A percentile compares a stretch with the other conserved stretches of the same genome.
Conservation (phyloP, 2,113 vertebrate genomes). For the Scophthalmus maximus region DNA sequence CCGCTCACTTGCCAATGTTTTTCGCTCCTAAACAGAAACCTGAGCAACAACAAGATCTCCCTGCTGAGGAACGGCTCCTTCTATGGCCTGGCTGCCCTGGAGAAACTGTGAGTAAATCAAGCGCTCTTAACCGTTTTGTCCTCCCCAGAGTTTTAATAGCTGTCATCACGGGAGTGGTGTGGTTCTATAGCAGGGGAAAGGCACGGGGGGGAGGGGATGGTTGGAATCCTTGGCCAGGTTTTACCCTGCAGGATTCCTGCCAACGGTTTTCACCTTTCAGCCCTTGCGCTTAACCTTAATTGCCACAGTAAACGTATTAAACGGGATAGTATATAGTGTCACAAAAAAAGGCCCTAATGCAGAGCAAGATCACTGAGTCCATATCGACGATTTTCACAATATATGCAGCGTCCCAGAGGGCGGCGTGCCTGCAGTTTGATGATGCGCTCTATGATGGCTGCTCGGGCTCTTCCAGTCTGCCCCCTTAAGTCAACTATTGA, state of each 20-base stretch:
- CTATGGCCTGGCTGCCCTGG: conserved; percentile 84
- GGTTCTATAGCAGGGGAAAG: conserved; percentile 11
- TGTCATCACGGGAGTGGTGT: conserved; percentile 43
- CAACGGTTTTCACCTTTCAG: conserved; percentile 25
- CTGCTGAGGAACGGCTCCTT: conserved; percentile 87
- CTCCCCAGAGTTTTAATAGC: conserved; percentile 54
- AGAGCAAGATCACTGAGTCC: conserved; percentile 28
- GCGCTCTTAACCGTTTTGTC: conserved; percentile 47
- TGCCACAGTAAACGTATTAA: conserved; percentile 49
- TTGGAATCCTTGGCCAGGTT: conserved; percentile 30
- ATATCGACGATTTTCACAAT: conserved; percentile 40
- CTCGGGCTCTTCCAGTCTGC: neutral
- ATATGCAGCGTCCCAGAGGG: conserved; percentile 45
- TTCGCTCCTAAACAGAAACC: conserved; percentile 83
- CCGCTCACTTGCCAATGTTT: too few species aligned
- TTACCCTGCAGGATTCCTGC: conserved; percentile 30
- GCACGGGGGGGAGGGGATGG: conserved; percentile 21
- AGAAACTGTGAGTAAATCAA: conserved; percentile 88
- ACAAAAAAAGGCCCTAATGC: conserved; percentile 36
- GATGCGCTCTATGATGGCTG: conserved; percentile 55
- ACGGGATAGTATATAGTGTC: conserved; percentile 48
- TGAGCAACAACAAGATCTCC: conserved; percentile 91
- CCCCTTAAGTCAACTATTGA: conserved; percentile 62
- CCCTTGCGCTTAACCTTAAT: conserved; percentile 44
- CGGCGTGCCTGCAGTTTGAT: conserved; percentile 28